Base-by-base conservation (phyloP, 2,888 invertebrate species). In the Cactoblastis cactorum region DNA sequence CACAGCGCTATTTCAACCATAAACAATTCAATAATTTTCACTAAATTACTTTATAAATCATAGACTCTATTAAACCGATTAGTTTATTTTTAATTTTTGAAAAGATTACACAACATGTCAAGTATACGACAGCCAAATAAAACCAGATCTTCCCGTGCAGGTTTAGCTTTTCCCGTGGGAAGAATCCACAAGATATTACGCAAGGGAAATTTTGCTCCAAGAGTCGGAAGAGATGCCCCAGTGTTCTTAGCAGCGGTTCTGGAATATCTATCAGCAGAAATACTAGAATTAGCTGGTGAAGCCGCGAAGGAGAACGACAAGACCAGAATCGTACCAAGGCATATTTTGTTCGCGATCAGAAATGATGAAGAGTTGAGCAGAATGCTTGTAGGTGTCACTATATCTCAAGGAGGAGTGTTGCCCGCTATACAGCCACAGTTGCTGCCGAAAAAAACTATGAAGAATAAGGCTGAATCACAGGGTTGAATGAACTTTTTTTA, bases 291-390 rank as follows among this genome's bases (percentile, higher is more conserved):
- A 0, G 51, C 55, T 2, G 54, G 59, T 0, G 92, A 93, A 53
- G 93, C 92, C 0, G 93, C 93, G 0, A 73, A 82, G 34, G 92
- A 94, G 50, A 94, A 94, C 71, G 92, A 94, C 58, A 95, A 94
- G 67, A 84, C 88, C 0, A 86, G 93, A 3, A 55, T 83, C 0
- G 56, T 61, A 0, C 80, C 82, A 0, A 60, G 83, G 0, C 79
- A 81, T 39, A 70, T 85, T 0, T 53, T 81, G 0, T 63, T 80
- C 9, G 84, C 84, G 0, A 78, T 85, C 6, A 72, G 69, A 33
- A 78, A 81, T 4, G 84, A 83, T 51, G 83, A 81, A 0, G 84
- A 85, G 19, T 47, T 85, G 6, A 74, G 68, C 49, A 65, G 49
- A 15, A 71, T 83, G 80, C 53, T 83, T 45, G 48, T 56, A 0